Conservation (phyloP, 2,888 invertebrate genomes). For the Drosophila tripunctata region DNA sequence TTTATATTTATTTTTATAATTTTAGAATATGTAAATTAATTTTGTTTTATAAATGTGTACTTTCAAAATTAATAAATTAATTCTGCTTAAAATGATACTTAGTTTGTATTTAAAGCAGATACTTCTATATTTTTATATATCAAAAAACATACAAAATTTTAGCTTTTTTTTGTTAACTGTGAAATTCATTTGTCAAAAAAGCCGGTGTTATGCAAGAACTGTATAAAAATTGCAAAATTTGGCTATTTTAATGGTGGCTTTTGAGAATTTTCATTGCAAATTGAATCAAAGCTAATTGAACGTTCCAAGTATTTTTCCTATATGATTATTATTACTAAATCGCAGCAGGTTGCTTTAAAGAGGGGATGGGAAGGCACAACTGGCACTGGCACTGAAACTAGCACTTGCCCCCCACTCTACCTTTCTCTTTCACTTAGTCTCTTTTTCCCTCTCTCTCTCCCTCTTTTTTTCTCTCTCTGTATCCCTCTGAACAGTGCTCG, state of each 20-base stretch:
- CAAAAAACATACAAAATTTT: too few relatives aligned
- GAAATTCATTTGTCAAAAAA: too few relatives aligned
- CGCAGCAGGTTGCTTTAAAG: slow-evolving; percentile 32
- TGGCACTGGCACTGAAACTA: slow-evolving; percentile 39
- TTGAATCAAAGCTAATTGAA: slow-evolving; percentile 73
- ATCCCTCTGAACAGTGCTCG: slow-evolving; percentile 22
- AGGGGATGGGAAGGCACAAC: slow-evolving; percentile 22
- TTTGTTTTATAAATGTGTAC: too few relatives aligned
- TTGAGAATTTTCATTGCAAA: slow-evolving; percentile 51
- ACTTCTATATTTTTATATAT: too few relatives aligned
- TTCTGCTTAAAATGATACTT: too few relatives aligned
- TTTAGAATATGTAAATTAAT: too few relatives aligned
- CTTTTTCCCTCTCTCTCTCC: neutral
- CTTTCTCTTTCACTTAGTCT: neutral
- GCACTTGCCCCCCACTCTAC: slow-evolving; percentile 32
- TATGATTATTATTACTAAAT: slow-evolving; percentile 42
- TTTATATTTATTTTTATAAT: too few relatives aligned
- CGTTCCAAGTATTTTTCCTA: slow-evolving; percentile 23
- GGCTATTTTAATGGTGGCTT: neutral
- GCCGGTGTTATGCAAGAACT: slow-evolving; percentile 42
- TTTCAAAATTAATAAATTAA: too few relatives aligned
- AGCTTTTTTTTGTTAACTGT: too few relatives aligned
- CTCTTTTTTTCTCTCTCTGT: neutral
- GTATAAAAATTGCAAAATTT: slow-evolving; percentile 47
- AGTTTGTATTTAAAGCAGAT: too few relatives aligned